Conservation (phyloP, 2,797 vertebrate species). For the Clamator glandarius region DNA sequence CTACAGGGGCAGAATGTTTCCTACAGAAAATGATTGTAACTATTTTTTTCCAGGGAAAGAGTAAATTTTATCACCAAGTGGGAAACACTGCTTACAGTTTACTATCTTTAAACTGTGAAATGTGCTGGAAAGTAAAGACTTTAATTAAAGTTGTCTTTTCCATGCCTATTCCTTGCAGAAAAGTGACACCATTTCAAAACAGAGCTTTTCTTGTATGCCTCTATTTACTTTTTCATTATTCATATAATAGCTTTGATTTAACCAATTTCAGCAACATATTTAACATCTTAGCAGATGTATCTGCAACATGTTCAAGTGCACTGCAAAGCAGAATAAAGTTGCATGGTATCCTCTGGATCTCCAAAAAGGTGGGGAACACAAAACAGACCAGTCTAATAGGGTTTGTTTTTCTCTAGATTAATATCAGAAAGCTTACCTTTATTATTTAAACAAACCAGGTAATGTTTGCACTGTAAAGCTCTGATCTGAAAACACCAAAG, state of each 20-base stretch:
- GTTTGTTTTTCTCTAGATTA: background rate
- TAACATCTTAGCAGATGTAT: background rate
- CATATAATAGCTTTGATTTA: constrained; percentile 20
- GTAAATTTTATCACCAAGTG: constrained; percentile 16
- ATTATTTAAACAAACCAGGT: constrained; percentile 51
- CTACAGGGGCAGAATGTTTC: background rate
- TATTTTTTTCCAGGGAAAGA: background rate
- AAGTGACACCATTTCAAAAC: constrained; percentile 44
- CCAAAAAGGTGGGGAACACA: background rate
- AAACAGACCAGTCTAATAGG: background rate
- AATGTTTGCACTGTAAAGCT: constrained; percentile 50
- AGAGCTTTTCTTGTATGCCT: background rate
- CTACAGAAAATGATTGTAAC: background rate
- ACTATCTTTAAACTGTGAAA: constrained; percentile 20
- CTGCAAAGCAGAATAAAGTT: background rate
- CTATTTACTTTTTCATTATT: constrained; percentile 35
- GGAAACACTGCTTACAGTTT: constrained; percentile 11
- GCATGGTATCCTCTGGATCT: background rate
- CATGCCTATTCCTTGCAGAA: background rate
- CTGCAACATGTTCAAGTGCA: background rate
- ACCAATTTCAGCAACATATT: background rate
- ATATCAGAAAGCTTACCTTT: background rate
- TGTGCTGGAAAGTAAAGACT: constrained; percentile 24
- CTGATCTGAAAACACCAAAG: constrained; percentile 31
- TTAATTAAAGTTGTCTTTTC: constrained; percentile 36